Percentiles rank a stretch among this genome's conserved stretches.
phyloP scores from a whole-genome alignment of 2,113 vertebrate genomes.

The Chloroceryle aenea region DNA sequence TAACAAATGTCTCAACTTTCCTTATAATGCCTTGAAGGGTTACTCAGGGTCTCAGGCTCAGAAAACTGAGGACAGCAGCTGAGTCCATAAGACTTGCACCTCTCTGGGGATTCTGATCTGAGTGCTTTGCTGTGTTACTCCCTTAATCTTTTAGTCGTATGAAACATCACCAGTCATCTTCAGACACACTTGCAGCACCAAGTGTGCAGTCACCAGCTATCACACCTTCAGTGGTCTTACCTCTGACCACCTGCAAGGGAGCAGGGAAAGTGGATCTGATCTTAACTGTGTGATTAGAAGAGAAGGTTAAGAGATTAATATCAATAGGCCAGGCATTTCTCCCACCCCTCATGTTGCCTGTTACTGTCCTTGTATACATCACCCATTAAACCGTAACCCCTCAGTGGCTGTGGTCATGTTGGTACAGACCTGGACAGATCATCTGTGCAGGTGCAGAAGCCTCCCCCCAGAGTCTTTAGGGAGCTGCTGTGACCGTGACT shows the following conservation, averaged over 20 bases:
- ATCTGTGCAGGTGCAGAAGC: fast-evolving
- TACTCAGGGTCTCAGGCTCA: not conserved
- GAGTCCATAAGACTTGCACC: fast-evolving
- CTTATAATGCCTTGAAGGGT: not conserved
- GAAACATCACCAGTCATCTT: no score
- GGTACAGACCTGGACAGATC: fast-evolving
- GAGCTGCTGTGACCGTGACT: not conserved
- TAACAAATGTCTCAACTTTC: not conserved
- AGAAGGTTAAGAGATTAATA: fast-evolving
- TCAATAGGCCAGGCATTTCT: not conserved
- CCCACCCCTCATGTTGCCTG: not conserved
- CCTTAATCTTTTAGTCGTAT: not conserved
- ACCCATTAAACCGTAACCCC: fast-evolving
- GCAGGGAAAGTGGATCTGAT: not conserved
- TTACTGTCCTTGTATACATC: not conserved
- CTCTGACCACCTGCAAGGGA: not conserved
- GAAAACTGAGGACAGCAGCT: not conserved
- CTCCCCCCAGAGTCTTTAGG: no score
- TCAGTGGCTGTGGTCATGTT: fast-evolving
- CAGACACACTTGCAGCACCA: not conserved
- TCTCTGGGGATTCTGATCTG: not conserved
- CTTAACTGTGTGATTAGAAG: not conserved
- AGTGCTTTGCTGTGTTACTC: not conserved
- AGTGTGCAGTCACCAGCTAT: not conserved
- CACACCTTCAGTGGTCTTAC: not conserved